These are phyloP conservation scores for Rotaria magnacalcarata DNA, from an alignment of 2,888 invertebrate species.

Conservation along the genomic window DNA sequence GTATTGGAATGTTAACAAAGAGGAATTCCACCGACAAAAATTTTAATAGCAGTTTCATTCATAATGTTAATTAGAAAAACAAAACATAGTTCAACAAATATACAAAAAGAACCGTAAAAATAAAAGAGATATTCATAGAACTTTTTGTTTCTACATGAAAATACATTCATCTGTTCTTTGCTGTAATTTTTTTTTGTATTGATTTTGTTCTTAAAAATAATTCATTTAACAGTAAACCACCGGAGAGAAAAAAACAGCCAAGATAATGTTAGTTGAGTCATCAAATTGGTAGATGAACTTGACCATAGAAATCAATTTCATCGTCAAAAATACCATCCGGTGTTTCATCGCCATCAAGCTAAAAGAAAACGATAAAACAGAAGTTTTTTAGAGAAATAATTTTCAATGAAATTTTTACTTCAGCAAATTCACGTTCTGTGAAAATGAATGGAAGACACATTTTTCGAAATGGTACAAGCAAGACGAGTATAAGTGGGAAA, in stretches of 20 bases:
- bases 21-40: not conserved
- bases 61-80: not conserved
- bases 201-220: not conserved
- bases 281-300: constrained; percentile 45
- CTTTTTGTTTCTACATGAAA: not conserved
- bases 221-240: not conserved
- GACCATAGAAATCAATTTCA: constrained; percentile 43
- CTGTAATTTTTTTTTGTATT: not conserved
- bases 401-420: not conserved
- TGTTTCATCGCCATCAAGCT: constrained; percentile 39
- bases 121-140: not conserved
- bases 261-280: not conserved
- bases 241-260: not conserved
- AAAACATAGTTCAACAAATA: not conserved
- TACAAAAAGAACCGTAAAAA: not conserved
- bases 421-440: constrained; percentile 41
- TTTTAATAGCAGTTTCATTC: not conserved
- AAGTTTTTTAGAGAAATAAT: not conserved
- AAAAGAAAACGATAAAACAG: not conserved
- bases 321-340: constrained; percentile 11
- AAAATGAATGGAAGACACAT: constrained; percentile 38
- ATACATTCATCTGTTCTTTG: not conserved
- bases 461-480: constrained; percentile 40
- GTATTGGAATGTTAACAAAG: not conserved
- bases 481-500: constrained; percentile 42